Conservation (phyloP, 2,888 invertebrate species). For the Drosophila meridiana region DNA sequence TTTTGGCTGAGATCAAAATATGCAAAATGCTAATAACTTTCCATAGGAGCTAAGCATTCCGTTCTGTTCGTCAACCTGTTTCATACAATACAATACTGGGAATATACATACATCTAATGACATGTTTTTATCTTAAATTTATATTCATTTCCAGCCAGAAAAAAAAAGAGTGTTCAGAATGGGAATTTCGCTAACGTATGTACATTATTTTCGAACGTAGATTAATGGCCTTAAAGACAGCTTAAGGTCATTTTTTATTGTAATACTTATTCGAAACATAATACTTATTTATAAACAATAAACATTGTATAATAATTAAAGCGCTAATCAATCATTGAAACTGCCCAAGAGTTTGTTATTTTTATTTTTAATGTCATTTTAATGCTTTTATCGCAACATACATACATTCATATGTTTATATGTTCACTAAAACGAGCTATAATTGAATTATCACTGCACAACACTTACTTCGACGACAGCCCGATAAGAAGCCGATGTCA, state of each 20-base stretch:
- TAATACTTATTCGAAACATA: not conserved
- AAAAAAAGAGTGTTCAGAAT: not conserved
- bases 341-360: not conserved
- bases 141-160: not conserved
- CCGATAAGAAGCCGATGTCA: constrained; percentile 57
- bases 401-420: not conserved
- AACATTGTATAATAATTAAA: not conserved
- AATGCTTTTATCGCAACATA: not conserved
- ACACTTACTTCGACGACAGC: constrained; percentile 61
- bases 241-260: constrained; percentile 6
- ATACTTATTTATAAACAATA: not conserved
- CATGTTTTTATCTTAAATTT: not conserved
- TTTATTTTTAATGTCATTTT: not conserved
- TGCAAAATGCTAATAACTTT: not conserved
- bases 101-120: constrained; percentile 14
- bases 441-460: constrained; percentile 45
- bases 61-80: not conserved
- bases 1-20: no score
- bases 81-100: constrained; percentile 11
- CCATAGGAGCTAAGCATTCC: not conserved
- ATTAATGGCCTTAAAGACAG: not conserved
- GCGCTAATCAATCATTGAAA: not conserved
- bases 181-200: not conserved
- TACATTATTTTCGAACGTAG: not conserved
- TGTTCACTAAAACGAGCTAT: constrained; percentile 35